A percentile compares a stretch with the other conserved stretches of the same genome.
Evolutionary conservation across 2,797 vertebrate genomes (phyloP).

Genomic region (Ctenopoma multispine): DNA sequence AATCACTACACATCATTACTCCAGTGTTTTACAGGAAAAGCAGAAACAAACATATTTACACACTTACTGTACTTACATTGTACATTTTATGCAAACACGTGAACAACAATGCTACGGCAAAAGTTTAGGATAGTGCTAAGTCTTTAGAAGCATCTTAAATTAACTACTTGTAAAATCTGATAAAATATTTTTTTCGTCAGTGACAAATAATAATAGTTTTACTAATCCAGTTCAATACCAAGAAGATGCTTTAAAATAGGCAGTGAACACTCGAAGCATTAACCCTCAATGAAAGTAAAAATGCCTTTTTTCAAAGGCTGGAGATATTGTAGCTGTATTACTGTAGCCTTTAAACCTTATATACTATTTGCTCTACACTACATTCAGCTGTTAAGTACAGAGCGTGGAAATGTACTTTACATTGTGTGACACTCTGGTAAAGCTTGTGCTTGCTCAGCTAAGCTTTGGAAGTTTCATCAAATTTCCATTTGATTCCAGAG

Average conservation of each 20-base stretch:
- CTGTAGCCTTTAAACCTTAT: constrained; percentile 71
- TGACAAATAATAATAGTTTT: neutral
- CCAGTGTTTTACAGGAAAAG: neutral
- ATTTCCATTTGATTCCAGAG: constrained; percentile 74
- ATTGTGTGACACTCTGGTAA: constrained; percentile 72
- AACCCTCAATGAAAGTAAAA: constrained; percentile 37
- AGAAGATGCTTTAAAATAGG: neutral
- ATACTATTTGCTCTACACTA: constrained; percentile 72
- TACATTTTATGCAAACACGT: neutral
- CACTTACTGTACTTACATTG: neutral
- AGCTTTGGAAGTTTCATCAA: constrained; percentile 78
- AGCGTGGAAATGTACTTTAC: constrained; percentile 79
- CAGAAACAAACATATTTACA: neutral
- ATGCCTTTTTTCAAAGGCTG: constrained; percentile 48
- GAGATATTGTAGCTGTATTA: constrained; percentile 67
- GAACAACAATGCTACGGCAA: too few species aligned
- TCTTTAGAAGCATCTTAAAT: neutral
- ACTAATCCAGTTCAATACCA: neutral
- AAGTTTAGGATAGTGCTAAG: neutral
- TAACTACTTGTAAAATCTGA: neutral
- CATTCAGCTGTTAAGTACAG: constrained; percentile 73
- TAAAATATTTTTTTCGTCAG: neutral
- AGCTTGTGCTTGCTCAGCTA: constrained; percentile 80
- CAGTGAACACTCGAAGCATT: neutral
- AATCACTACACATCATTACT: neutral